Percentiles rank a stretch among this genome's conserved stretches.
phyloP scores from a whole-genome alignment of 2,113 vertebrate species.

The Elephas maximus region DNA sequence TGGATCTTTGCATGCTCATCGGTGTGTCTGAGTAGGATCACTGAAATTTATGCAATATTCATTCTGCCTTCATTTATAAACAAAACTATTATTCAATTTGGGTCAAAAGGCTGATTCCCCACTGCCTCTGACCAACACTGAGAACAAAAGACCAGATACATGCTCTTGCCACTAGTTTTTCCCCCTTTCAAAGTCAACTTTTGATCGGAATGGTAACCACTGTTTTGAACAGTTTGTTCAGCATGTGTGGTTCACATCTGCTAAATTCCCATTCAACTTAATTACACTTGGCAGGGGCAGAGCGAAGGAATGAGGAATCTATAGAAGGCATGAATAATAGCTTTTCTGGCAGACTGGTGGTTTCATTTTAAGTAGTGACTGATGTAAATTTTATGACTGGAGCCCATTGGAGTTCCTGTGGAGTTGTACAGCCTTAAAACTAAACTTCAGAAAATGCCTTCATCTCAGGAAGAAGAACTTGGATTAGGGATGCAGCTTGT shows the following conservation, averaged over 20 bases:
- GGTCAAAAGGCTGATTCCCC: not conserved
- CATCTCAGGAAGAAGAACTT: slow-evolving; percentile 55
- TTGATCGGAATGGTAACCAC: not conserved
- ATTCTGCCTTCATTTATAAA: not conserved
- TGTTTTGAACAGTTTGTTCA: not conserved
- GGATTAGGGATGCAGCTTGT: not conserved
- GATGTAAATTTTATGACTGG: slow-evolving; percentile 42
- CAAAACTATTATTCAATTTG: not conserved
- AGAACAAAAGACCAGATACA: not conserved
- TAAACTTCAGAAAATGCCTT: slow-evolving; percentile 33
- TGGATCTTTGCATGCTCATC: not conserved
- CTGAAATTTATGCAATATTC: not conserved
- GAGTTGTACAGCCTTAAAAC: not conserved
- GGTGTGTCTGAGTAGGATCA: not conserved
- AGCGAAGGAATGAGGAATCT: slow-evolving; percentile 29
- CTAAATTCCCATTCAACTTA: not conserved
- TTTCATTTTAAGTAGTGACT: slow-evolving; percentile 67
- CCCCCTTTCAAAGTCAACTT: not conserved
- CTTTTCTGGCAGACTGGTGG: slow-evolving; percentile 26
- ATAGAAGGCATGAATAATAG: not conserved
- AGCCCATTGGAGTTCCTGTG: slow-evolving; percentile 32
- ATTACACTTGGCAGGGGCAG: slow-evolving; percentile 57
- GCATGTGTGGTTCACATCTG: slow-evolving; percentile 46
- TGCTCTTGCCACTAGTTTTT: not conserved
- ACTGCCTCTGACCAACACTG: not conserved